Evolutionary conservation across 1,140 invertebrate genomes (phyloP), one percentile per base, ranked within the genome.

Genomic region (Coelopa frigida): DNA sequence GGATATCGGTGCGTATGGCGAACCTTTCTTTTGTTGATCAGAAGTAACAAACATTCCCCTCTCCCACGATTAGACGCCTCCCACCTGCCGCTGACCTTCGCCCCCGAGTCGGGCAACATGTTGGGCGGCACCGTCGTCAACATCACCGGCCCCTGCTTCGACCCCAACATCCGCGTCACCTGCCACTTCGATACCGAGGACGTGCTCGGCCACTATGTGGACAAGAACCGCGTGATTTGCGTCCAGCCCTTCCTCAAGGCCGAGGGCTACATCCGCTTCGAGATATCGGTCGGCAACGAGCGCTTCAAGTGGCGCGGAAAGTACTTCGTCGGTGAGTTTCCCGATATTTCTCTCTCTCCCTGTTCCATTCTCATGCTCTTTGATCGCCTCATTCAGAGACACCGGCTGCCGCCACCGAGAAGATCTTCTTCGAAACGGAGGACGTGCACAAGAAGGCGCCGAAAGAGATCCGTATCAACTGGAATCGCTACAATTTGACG

Each of bases 31-130:
- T 46, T 46, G 24, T 31, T 40, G 32, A n/a, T n/a, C n/a, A n/a
- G n/a, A n/a, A n/a, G n/a, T n/a, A n/a, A n/a, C n/a, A 39, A 14
- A 22, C 37, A 50, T 53, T 48, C 43, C 29, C 50, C 33, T 48
- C n/a, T n/a, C n/a, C n/a, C n/a, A n/a, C n/a, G n/a, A n/a, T n/a
- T 56, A 89, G 86, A 85, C 59, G 85, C 83, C 14, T 81, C 86
- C 8, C 79, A 85, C 70, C 74, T 91, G 48, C 82, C 83, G 0
- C 67, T 95, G 21, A 81, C 88, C 40, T 93, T 95, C 60, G 89
- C 92, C 1, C 90, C 93, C 1, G 88, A 94, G 68, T 91, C 87
- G 63, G 91, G 92, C 14, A 92, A 92, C 66, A 96, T 97, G 93
- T 72, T 97, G 36, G 92, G 92, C 3, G 92, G 92, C 8, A 93